Percentiles rank a stretch among this genome's conserved stretches.
phyloP scores from a whole-genome alignment of 2,113 vertebrate genomes.

The Pterocles burchelli region DNA sequence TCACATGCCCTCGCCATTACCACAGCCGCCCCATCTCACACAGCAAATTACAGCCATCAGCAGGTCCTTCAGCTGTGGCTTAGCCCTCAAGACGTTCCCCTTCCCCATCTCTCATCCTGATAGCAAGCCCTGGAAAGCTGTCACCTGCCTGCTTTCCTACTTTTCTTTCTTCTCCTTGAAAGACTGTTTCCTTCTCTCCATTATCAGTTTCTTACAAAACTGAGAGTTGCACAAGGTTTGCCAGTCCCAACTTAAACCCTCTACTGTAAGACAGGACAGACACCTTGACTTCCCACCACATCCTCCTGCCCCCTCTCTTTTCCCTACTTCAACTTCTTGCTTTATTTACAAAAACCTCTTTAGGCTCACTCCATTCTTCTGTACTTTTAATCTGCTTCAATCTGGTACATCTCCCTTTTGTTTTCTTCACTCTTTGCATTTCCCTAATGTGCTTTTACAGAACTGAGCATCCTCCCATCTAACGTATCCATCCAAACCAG shows the following conservation, averaged over 20 bases:
- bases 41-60: not conserved
- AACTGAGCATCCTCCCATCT: not conserved
- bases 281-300: not conserved
- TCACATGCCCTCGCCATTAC: not conserved
- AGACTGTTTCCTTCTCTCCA: not conserved
- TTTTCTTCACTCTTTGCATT: not conserved
- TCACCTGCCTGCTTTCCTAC: not conserved
- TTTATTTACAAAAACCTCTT: not conserved
- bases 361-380: not conserved
- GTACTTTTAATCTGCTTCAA: not conserved
- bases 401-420: not conserved
- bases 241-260: not conserved
- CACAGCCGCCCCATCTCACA: not conserved
- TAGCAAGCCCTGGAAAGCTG: not conserved
- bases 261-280: rapidly evolving
- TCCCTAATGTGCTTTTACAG: not conserved
- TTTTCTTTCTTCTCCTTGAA: not conserved
- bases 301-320: not conserved
- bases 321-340: not conserved
- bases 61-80: not conserved
- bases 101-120: not conserved
- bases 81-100: not conserved
- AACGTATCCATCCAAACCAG: not conserved
- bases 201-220: not conserved
- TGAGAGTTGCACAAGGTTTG: not conserved